Conservation (phyloP, 2,888 invertebrate genomes). For the Tuta absoluta region DNA sequence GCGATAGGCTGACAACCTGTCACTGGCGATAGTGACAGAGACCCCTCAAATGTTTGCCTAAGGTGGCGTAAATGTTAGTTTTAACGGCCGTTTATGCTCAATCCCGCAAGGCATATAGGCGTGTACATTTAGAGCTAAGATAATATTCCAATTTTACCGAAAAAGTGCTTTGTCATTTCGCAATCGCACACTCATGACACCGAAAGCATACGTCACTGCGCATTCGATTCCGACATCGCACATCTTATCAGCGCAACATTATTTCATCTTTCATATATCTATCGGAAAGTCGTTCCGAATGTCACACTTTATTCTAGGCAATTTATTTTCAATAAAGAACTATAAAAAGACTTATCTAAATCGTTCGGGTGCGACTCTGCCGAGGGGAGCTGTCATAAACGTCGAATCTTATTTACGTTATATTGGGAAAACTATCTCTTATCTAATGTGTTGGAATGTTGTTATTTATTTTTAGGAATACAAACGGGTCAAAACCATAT, state of each 20-base stretch:
- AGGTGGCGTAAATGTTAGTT: no score
- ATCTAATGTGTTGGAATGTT: constrained; percentile 19
- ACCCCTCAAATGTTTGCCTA: no score
- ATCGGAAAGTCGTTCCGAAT: constrained; percentile 79
- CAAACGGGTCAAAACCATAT: not conserved
- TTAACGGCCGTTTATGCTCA: no score
- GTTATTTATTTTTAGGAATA: not conserved
- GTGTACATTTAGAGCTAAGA: no score
- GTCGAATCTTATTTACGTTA: constrained; percentile 74
- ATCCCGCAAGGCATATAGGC: no score
- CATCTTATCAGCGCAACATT: constrained; percentile 74
- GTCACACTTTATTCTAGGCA: constrained; percentile 81
- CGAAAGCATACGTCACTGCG: constrained; percentile 55
- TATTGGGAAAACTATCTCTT: constrained; percentile 51
- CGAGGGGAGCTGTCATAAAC: constrained; percentile 73
- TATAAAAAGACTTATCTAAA: constrained; percentile 82
- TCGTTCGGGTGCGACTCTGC: constrained; percentile 63
- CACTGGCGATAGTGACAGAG: no score
- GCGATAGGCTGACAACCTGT: no score
- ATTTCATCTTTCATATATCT: constrained; percentile 81
- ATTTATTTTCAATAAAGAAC: constrained; percentile 82
- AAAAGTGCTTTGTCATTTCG: not conserved
- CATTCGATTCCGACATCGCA: constrained; percentile 53
- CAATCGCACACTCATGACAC: not conserved
- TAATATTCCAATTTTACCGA: not conserved